Conservation (phyloP, 2,797 vertebrate species). For the Phataginus tricuspis region DNA sequence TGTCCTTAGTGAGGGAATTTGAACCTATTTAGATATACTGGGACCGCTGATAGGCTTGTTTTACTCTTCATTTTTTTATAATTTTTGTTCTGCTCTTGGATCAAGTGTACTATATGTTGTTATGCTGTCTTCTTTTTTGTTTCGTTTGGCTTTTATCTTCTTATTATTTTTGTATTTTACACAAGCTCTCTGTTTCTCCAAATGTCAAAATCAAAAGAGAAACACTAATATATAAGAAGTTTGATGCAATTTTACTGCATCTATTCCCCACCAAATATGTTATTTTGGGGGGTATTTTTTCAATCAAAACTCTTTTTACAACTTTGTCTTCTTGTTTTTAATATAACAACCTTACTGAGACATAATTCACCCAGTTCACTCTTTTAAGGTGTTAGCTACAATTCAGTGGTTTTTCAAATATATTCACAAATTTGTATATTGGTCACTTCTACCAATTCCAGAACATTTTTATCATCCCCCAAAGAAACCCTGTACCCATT, state of each 20-base stretch:
- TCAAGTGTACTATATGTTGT: not conserved
- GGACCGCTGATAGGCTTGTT: not conserved
- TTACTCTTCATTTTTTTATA: not conserved
- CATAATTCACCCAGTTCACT: not conserved
- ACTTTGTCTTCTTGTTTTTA: not conserved
- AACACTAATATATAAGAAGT: not conserved
- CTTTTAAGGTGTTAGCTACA: not conserved
- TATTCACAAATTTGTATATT: not conserved
- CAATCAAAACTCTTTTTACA: not conserved
- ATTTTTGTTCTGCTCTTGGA: not conserved
- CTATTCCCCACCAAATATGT: not conserved
- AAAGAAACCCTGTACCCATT: not conserved
- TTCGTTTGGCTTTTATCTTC: not conserved
- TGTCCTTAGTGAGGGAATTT: not conserved
- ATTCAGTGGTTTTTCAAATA: not conserved
- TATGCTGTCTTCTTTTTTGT: not conserved
- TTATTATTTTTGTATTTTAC: not conserved
- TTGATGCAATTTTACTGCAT: not conserved
- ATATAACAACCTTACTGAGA: not conserved
- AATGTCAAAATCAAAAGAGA: slow-evolving; percentile 1
- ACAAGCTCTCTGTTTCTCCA: not conserved
- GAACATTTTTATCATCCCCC: not conserved
- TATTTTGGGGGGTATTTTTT: not conserved
- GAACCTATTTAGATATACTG: not conserved
- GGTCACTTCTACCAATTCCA: not conserved